Evolutionary conservation across 92 coral and sea anemone genomes (phyloP).

Genomic region (Nematostella vectensis): DNA sequence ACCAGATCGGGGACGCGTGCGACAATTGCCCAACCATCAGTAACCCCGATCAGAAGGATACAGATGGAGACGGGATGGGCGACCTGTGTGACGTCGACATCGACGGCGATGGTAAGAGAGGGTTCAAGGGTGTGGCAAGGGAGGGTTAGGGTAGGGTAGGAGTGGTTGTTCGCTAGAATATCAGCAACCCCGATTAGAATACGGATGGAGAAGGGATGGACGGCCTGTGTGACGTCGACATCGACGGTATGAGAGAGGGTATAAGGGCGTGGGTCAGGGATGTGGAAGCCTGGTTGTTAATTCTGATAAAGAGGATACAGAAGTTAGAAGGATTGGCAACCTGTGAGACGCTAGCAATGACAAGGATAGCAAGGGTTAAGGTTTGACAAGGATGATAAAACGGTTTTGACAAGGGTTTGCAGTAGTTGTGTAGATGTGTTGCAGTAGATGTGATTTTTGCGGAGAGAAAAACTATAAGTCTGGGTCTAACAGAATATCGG

Average conservation of each 20-base stretch:
- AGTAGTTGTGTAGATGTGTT: too few relatives aligned
- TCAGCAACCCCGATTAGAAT: conserved; percentile 67
- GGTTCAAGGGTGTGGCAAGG: too few relatives aligned
- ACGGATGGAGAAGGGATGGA: conserved; percentile 72
- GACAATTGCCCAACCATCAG: conserved; percentile 65
- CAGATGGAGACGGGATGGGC: conserved; percentile 74
- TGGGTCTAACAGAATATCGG: too few relatives aligned
- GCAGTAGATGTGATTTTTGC: too few relatives aligned
- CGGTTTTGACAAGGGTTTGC: too few relatives aligned
- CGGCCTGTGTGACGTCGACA: conserved; percentile 65
- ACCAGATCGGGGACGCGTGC: conserved; percentile 74
- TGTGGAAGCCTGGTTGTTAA: too few relatives aligned
- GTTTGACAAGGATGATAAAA: too few relatives aligned
- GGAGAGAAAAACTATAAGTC: too few relatives aligned
- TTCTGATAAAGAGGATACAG: conserved; percentile 57
- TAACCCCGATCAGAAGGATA: conserved; percentile 77
- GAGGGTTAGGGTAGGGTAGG: too few relatives aligned
- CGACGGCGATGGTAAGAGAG: conserved; percentile 78
- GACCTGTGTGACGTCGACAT: conserved; percentile 70
- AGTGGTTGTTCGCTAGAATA: too few relatives aligned
- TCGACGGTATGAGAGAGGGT: conserved; percentile 64
- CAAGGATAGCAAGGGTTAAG: too few relatives aligned
- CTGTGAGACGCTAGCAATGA: conserved; percentile 67
- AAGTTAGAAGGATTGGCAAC: conserved; percentile 68
- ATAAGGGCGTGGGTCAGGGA: too few relatives aligned